Evolutionary conservation across 1,140 invertebrate genomes (phyloP), one percentile per base, ranked within the genome.

Genomic region (Chrysopa pallens): DNA sequence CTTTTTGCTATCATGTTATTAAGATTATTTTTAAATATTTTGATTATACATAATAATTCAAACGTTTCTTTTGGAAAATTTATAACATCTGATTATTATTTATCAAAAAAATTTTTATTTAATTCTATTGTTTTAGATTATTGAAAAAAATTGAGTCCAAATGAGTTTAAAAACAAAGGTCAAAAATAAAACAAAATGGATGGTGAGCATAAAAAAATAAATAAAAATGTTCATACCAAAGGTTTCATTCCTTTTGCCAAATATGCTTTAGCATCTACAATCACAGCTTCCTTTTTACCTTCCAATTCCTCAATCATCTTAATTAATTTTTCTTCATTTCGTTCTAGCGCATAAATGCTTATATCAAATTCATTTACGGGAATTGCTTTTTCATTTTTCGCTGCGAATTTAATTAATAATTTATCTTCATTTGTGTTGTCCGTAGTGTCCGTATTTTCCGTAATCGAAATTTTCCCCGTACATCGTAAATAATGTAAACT

Each of bases 221-320:
- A 23, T 23, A 23, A 23, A 3, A n/a, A 3, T 23, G 2, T 23
- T 2, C 36, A 45, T 42, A 50, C 48, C 38, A 46, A 31, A 23
- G 47, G 44, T 46, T 48, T 42, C 45, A 49, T 48, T 29, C 48
- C 48, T 42, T 51, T 46, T 29, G 38, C 38, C 11, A 58, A 27
- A 37, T 49, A 53, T 15, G 37, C 37, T 36, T 46, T 53, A 1
- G 54, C 55, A 44, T 50, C 49, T 15, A 45, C 9, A 8, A 48
- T 27, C 4, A 47, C 35, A 9, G 38, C 37, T 42, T 52, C 42
- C 36, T 51, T 50, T 42, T 56, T 48, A 8, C 35, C 12, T 38
- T 55, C 52, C 23, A 57, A 39, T 9, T 47, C 27, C 12, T 50
- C 48, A 12, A 56, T 42, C 33, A 47, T 48, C 38, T 51, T 45